Base-by-base conservation (phyloP, 2,888 invertebrate species). In the Hemistola chrysoprasaria region DNA sequence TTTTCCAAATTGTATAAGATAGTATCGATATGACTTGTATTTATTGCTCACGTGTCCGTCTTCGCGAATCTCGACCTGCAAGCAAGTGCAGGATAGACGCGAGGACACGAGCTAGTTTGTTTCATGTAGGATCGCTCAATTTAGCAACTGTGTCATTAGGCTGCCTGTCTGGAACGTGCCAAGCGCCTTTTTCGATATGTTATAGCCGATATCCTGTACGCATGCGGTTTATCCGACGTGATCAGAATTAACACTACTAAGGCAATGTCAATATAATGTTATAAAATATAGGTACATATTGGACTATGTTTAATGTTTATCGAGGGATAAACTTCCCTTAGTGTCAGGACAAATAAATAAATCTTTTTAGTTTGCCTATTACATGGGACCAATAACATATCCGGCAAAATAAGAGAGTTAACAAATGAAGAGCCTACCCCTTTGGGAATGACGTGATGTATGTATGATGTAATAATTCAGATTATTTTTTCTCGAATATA, bases 191-290 rank as follows among this genome's bases (percentile, higher is more conserved):
- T 79, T 58, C 51, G 69, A 68, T 69, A 56, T 63, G 61, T 68
- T 71, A 75, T 71, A 66, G 66, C 62, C 71, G 56, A 75, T 75
- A 75, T 83, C 78, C 79, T 79, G 76, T 67, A 52, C 56, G 47
- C 58, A 50, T 60, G 57, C 60, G 53, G 62, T 66, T 69, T 70
- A 69, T 52, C 47, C 53, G 38, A 67, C 82, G 79, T 81, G 82
- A 71, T 52, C 22, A 40, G 78, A 68, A 44, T 44, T 6, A 8
- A 38, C 16, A 16, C 4, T 16, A 4, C 2, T 16, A 4, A 16
- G 16, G 16, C 16, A 4, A 16, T 4, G 16, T 4, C 16, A 16
- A 16, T 16, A 16, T 16, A n/a, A n/a, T n/a, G n/a, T n/a, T n/a
- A n/a, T n/a, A n/a, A n/a, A n/a, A n/a, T 16, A 2, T 16, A 3